A percentile compares a stretch with the other conserved stretches of the same genome.
phyloP scores from a whole-genome alignment of 1,140 invertebrate species.

The Acromyrmex heyeri region DNA sequence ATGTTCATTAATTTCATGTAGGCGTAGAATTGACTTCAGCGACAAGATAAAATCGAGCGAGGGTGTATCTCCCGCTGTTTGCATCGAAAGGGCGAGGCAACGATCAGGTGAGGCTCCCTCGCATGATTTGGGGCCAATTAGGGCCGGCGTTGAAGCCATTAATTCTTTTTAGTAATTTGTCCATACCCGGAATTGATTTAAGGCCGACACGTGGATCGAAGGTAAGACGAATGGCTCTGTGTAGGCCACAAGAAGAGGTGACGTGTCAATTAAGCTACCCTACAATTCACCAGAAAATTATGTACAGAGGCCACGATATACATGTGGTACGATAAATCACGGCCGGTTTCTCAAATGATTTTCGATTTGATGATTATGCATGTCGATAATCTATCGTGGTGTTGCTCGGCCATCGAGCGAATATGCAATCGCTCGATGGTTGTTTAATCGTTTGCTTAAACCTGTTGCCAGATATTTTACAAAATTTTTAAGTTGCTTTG shows the following conservation, averaged over 20 bases:
- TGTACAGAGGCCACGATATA: conserved; percentile 44
- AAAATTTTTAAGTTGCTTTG: neutral
- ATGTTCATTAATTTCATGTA: conserved; percentile 72
- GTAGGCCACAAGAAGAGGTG: conserved; percentile 65
- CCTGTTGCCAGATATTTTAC: neutral
- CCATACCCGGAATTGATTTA: conserved; percentile 74
- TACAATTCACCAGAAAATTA: conserved; percentile 71
- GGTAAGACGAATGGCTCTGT: conserved; percentile 73
- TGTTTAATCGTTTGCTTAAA: conserved; percentile 21
- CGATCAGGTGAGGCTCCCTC: conserved; percentile 39
- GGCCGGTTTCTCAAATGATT: conserved; percentile 46
- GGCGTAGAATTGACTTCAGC: conserved; percentile 62
- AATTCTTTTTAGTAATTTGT: conserved; percentile 78
- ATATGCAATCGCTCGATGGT: neutral
- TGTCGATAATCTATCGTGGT: conserved; percentile 51
- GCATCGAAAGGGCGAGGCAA: conserved; percentile 46
- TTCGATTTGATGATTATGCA: conserved; percentile 66
- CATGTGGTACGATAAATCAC: conserved; percentile 67
- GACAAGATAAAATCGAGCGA: conserved; percentile 64
- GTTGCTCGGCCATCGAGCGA: conserved; percentile 33
- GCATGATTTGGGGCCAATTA: conserved; percentile 76
- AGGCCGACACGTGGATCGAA: conserved; percentile 72
- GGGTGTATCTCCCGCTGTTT: conserved; percentile 60
- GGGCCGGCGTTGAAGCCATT: conserved; percentile 73
- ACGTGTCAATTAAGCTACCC: conserved; percentile 77